phyloP scores from a whole-genome alignment of 2,797 vertebrate species.

The Carcharodon carcharias region DNA sequence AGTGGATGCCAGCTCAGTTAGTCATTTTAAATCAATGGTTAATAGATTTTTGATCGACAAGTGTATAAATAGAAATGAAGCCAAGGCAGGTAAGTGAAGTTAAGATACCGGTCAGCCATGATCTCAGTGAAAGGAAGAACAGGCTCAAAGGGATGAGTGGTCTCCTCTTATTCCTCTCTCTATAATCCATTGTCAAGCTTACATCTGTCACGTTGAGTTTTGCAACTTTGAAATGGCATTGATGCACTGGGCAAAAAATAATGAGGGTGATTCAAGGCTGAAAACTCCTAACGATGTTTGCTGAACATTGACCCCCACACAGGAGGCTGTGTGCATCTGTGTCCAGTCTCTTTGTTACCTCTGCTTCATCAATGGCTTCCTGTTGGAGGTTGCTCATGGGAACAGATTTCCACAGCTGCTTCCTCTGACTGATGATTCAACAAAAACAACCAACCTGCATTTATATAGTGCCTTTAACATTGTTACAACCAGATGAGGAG shows the following conservation, averaged over 20 bases:
- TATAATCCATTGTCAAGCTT: not conserved
- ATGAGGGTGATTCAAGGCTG: not conserved
- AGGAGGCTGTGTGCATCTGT: not conserved
- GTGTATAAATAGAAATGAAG: too few relatives aligned
- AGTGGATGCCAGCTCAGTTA: not conserved
- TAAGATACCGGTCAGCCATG: not conserved
- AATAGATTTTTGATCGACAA: too few relatives aligned
- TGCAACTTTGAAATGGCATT: not conserved
- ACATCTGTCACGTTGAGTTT: not conserved
- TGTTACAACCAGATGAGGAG: not conserved
- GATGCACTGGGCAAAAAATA: not conserved
- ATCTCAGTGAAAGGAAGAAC: not conserved
- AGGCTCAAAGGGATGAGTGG: not conserved
- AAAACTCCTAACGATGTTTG: not conserved
- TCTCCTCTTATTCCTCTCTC: not conserved
- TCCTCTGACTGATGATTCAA: not conserved
- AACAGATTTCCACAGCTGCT: not conserved
- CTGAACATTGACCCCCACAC: not conserved
- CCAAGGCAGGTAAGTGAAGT: not conserved
- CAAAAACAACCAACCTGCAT: not conserved
- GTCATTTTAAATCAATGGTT: not conserved
- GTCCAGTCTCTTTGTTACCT: not conserved
- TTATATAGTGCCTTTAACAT: not conserved
- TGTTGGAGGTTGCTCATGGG: not conserved
- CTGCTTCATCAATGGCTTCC: not conserved